Evolutionary conservation across 2,797 vertebrate genomes (phyloP).

Genomic region (Microctenopoma lineatum): DNA sequence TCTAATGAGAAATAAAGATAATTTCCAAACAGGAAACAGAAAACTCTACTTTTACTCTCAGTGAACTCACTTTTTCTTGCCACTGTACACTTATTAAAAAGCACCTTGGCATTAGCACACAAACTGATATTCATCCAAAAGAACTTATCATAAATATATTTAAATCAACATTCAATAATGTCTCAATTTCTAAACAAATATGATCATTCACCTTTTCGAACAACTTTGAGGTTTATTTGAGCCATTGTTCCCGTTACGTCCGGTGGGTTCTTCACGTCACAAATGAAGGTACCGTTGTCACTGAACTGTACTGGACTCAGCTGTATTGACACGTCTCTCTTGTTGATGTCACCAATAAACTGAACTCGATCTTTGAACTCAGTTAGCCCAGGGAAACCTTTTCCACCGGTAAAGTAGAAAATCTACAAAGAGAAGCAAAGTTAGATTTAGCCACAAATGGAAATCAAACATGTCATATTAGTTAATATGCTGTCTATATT

Average conservation of each 20-base stretch:
- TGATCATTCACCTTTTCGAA: slow-evolving; percentile 87
- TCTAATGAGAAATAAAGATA: no score
- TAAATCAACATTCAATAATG: not conserved
- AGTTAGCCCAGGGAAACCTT: slow-evolving; percentile 68
- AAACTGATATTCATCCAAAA: not conserved
- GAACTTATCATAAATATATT: no score
- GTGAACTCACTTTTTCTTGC: no score
- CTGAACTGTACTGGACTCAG: slow-evolving; percentile 89
- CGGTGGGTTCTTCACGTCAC: slow-evolving; percentile 92
- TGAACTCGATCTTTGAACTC: slow-evolving; percentile 88
- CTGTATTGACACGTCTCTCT: slow-evolving; percentile 91
- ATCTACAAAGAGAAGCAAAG: slow-evolving; percentile 79
- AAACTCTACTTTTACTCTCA: no score
- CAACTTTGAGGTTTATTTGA: slow-evolving; percentile 87
- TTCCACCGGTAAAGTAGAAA: slow-evolving; percentile 87
- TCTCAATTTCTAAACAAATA: not conserved
- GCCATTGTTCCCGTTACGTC: slow-evolving; percentile 86
- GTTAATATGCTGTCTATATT: not conserved
- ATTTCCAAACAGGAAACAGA: no score
- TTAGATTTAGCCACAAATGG: not conserved
- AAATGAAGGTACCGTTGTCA: slow-evolving; percentile 94
- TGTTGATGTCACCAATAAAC: slow-evolving; percentile 93
- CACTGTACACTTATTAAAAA: no score
- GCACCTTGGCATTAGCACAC: no score
- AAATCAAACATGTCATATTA: not conserved